Base-by-base conservation (phyloP, 2,113 vertebrate genomes). In the Oryzias curvinotus region DNA sequence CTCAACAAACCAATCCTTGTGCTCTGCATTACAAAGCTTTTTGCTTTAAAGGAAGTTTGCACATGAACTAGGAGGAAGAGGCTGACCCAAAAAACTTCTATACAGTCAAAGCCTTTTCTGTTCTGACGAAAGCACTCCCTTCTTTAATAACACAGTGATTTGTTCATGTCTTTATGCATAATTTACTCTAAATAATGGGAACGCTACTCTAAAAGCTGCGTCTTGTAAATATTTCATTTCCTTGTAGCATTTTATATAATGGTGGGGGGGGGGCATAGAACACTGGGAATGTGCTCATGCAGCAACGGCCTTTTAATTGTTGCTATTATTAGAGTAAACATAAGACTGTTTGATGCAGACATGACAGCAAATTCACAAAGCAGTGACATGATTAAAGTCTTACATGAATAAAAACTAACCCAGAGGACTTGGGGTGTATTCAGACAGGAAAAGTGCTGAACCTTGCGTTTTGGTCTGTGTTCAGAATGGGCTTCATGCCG, bases 151-250 rank as follows among this genome's bases (percentile, higher is more conserved):
- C 43, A 18, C 46, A 43, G 64, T 51, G 65, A 81, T 81, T 81
- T 75, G 26, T 68, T 80, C 68, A 71, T 65, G 75, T 71, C 53
- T 52, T 48, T 66, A 67, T 82, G 50, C 65, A 82, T 80, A 71
- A 86, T 71, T 75, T 52, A 81, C 44, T 19, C 60, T 28, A 68
- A 69, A 83, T 75, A 78, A 77, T 74, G 49, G 52, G 36, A 28
- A 36, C 0, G 1, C 58, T 51, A 19, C 43, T 74, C 60, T 80
- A 62, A 83, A 83, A 87, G 74, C 59, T 44, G 36, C 49, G 70
- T 59, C 74, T 57, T 65, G 25, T 83, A 61, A 86, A 84, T 88
- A 80, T 87, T 88, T 84, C 19, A 87, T 83, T 75, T 54, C 56
- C 53, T 54, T 50, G 48, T 57, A 75, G 23, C 16, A 46, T 23